These are phyloP conservation scores for Falco berigora DNA, from an alignment of 2,797 vertebrate species.

Conservation along the genomic window DNA sequence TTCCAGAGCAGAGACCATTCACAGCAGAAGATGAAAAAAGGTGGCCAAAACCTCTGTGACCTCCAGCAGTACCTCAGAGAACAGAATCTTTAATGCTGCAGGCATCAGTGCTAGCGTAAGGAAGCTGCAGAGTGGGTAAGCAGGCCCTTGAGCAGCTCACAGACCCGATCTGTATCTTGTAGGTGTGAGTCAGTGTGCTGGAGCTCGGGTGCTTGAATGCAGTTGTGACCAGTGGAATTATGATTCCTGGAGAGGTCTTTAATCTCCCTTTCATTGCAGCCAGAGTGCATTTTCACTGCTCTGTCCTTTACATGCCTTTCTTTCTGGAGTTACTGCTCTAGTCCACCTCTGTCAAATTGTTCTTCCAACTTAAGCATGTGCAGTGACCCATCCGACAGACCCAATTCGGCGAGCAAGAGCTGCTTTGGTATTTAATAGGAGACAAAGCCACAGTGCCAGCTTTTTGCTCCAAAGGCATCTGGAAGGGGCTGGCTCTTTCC, in stretches of 20 bases:
- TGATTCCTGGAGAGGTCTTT: not conserved
- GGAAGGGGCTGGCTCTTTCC: not conserved
- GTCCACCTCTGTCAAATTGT: not conserved
- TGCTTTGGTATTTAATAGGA: not conserved
- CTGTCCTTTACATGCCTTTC: not conserved
- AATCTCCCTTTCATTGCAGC: not conserved
- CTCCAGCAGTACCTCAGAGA: constrained; percentile 47
- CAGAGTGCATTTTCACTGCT: not conserved
- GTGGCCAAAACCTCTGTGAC: not conserved
- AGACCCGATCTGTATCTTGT: not conserved
- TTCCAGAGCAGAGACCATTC: not conserved
- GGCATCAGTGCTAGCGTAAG: not conserved
- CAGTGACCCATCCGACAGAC: not conserved
- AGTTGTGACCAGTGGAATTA: not conserved
- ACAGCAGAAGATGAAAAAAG: not conserved
- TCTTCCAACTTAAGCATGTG: not conserved
- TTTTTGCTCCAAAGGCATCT: not conserved
- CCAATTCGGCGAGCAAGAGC: not conserved
- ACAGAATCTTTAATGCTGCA: constrained; percentile 38
- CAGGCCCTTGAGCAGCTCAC: not conserved
- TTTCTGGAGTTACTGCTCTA: not conserved
- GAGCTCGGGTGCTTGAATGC: not conserved
- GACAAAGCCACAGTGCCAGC: not conserved
- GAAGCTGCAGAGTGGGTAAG: not conserved
- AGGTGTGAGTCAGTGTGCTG: not conserved